These are phyloP conservation scores for Antheraea pernyi DNA, from an alignment of 1,140 invertebrate species.

Conservation along the genomic window DNA sequence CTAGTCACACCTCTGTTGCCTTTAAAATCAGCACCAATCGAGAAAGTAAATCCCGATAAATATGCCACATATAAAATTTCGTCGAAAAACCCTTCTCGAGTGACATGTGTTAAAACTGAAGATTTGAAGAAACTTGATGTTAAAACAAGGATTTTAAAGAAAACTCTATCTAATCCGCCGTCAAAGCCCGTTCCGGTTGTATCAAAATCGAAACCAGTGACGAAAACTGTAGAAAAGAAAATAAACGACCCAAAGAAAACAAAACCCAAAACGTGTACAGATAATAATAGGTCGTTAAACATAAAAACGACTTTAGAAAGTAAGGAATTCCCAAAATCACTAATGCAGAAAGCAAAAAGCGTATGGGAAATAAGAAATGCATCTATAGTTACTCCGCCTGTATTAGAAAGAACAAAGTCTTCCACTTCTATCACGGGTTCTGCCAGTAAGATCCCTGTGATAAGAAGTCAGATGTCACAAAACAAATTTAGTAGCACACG, in stretches of 20 bases:
- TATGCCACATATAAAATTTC: conserved; percentile 77
- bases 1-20: conserved; percentile 65
- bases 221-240: conserved; percentile 70
- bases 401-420: conserved; percentile 73
- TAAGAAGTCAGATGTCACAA: conserved; percentile 73
- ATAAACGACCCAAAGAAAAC: conserved; percentile 64
- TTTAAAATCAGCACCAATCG: conserved; percentile 45
- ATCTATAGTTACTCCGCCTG: conserved; percentile 46
- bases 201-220: conserved; percentile 53
- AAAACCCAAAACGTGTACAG: conserved; percentile 49
- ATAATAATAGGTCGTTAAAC: conserved; percentile 45
- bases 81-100: conserved; percentile 55
- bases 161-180: conserved; percentile 76
- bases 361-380: conserved; percentile 78
- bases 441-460: conserved; percentile 80
- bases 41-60: conserved; percentile 70
- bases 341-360: conserved; percentile 79
- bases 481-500: conserved; percentile 72
- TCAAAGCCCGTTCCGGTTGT: conserved; percentile 69
- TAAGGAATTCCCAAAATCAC: conserved; percentile 54
- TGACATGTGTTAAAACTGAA: conserved; percentile 60
- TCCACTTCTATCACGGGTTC: conserved; percentile 78
- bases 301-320: conserved; percentile 45
- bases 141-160: conserved; percentile 77
- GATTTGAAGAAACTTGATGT: conserved; percentile 75